Base-by-base conservation (phyloP, 2,888 invertebrate genomes). In the Macrostomum cliftonense region DNA sequence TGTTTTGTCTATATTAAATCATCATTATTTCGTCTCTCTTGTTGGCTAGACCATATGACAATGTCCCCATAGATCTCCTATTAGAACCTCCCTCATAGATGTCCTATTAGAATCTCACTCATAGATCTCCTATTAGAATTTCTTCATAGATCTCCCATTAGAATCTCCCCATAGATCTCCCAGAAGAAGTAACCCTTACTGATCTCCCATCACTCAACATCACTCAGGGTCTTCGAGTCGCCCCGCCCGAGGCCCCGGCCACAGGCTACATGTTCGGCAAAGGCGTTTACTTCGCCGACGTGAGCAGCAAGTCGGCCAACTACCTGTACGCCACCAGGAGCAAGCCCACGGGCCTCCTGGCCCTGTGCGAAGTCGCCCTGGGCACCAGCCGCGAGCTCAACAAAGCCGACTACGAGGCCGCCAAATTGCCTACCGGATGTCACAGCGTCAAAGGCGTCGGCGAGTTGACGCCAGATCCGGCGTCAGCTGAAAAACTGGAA, bases 191-290 rank as follows among this genome's bases (percentile, higher is more conserved):
- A n/a, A n/a, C n/a, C n/a, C n/a, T n/a, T n/a, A n/a, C n/a, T n/a
- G n/a, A n/a, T n/a, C n/a, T n/a, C n/a, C n/a, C n/a, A n/a, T n/a
- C n/a, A n/a, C n/a, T n/a, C n/a, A n/a, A n/a, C n/a, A n/a, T n/a
- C n/a, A n/a, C 28, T 28, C 67, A 71, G 54, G 74, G 74, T 1
- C 59, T 74, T 49, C 60, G 72, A 20, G 72, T 74, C 46, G 74
- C 74, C 4, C 74, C 74, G 13, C 73, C 73, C 9, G 74, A 74
- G 56, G 74, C 74, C 11, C 74, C 74, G n/a, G 63, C 65, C 39
- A 71, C 73, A 19, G 73, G 74, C 14, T 73, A 74, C 58, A 74
- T 74, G 74, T 70, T 70, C 63, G 73, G 74, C 11, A 74, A 74
- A 58, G 74, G 74, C n/a, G 64, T 74, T 5, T 74, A 74, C 55